Percentiles rank a stretch among this genome's conserved stretches.
phyloP scores from a whole-genome alignment of 1,140 invertebrate species.

The Caligus rogercresseyi region DNA sequence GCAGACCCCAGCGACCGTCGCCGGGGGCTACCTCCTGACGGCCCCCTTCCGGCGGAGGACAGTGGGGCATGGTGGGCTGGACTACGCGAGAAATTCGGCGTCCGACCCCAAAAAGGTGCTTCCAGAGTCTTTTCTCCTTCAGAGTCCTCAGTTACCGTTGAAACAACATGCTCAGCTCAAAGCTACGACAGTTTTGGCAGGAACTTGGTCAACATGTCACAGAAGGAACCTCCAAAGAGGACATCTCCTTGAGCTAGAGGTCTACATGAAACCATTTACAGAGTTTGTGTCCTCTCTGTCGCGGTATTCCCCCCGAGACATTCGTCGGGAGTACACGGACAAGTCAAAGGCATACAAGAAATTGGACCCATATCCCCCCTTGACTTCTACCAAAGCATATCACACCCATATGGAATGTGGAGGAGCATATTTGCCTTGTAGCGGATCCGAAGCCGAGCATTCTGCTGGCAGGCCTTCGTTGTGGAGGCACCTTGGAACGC shows the following conservation, averaged over 20 bases:
- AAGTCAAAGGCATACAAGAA: constrained; percentile 55
- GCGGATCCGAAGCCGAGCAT: constrained; percentile 58
- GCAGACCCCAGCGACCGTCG: constrained; percentile 27
- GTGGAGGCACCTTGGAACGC: constrained; percentile 74
- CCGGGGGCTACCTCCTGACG: constrained; percentile 33
- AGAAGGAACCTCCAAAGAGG: neutral
- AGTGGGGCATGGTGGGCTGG: constrained; percentile 80
- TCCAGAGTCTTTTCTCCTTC: constrained; percentile 59
- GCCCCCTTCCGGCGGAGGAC: constrained; percentile 67
- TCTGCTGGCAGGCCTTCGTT: constrained; percentile 55
- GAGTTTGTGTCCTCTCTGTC: constrained; percentile 30
- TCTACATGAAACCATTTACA: neutral
- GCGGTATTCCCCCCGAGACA: constrained; percentile 57
- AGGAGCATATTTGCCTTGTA: constrained; percentile 62
- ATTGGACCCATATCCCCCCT: constrained; percentile 55
- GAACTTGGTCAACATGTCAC: neutral
- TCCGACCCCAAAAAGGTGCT: constrained; percentile 72
- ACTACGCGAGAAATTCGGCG: constrained; percentile 65
- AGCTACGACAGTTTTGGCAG: constrained; percentile 35
- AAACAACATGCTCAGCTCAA: constrained; percentile 57
- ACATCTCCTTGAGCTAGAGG: constrained; percentile 3
- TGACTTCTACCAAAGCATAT: constrained; percentile 65
- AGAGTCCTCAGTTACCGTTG: constrained; percentile 48
- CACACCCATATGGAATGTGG: constrained; percentile 56
- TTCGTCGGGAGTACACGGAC: constrained; percentile 70